These are phyloP conservation scores for Oncopodura yosiiana DNA, from an alignment of 1,140 invertebrate species.

Conservation along the genomic window DNA sequence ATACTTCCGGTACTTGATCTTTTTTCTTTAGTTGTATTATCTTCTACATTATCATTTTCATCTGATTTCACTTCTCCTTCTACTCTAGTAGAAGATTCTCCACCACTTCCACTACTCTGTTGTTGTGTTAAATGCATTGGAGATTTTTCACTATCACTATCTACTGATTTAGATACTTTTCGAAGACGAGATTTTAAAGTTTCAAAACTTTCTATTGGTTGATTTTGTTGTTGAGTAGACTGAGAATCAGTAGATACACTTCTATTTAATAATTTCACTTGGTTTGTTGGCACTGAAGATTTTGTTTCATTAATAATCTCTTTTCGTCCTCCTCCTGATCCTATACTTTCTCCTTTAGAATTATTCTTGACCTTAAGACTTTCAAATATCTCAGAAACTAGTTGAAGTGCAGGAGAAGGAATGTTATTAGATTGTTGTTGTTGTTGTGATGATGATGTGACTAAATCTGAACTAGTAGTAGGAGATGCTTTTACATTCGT, in stretches of 20 bases:
- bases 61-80: conserved; percentile 39
- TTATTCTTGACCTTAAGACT: conserved; percentile 37
- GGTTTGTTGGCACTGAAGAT: too few relatives aligned
- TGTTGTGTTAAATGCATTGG: conserved; percentile 38
- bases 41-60: conserved; percentile 38
- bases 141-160: conserved; percentile 37
- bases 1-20: conserved; percentile 85
- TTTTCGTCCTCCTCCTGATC: conserved; percentile 37
- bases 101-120: conserved; percentile 40
- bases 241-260: conserved; percentile 56
- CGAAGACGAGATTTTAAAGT: conserved; percentile 67
- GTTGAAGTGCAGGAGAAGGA: conserved; percentile 57
- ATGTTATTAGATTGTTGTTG: too few relatives aligned
- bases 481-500: conserved; percentile 20
- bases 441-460: too few relatives aligned
- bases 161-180: conserved; percentile 56
- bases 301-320: too few relatives aligned
- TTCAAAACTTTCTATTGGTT: conserved; percentile 54
- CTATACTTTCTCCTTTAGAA: conserved; percentile 30
- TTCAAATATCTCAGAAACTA: conserved; percentile 58
- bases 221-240: conserved; percentile 43
- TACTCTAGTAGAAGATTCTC: conserved; percentile 38
- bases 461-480: conserved; percentile 53
- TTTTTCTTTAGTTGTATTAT: conserved; percentile 68
- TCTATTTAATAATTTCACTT: conserved; percentile 40